Evolutionary conservation across 2,888 invertebrate species (phyloP).

Genomic region (Phaonia tiefii): DNA sequence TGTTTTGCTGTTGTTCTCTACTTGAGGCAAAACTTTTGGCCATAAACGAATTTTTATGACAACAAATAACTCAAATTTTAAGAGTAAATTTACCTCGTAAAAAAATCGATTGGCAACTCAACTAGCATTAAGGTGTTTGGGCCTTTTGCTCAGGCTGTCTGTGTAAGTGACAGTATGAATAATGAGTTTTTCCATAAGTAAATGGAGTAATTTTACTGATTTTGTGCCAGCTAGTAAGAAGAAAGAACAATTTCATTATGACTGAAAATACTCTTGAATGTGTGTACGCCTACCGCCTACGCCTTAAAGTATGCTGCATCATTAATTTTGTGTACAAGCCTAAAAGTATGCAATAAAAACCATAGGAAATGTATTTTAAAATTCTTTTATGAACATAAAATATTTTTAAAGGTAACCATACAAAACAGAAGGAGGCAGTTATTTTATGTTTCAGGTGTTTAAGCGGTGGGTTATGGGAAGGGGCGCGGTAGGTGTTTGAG

Average conservation of each 20-base stretch:
- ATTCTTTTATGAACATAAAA: conserved; percentile 19
- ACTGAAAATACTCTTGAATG: not conserved
- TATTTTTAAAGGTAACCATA: not conserved
- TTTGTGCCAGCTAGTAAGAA: no score
- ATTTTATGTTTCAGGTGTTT: no score
- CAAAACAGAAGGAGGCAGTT: no score
- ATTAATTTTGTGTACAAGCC: conserved; percentile 2
- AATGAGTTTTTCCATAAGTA: not conserved
- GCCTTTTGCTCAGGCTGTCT: not conserved
- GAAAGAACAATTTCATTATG: not conserved
- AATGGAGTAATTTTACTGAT: not conserved
- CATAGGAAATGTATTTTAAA: not conserved
- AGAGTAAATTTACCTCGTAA: no score
- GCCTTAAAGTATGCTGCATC: conserved; percentile 6
- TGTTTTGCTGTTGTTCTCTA: not conserved
- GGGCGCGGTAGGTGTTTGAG: not conserved
- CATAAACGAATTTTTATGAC: no score
- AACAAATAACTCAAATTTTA: no score
- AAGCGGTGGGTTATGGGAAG: not conserved
- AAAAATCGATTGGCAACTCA: no score
- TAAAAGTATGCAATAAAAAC: conserved; percentile 18
- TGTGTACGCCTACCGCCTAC: not conserved
- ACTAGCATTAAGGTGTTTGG: no score
- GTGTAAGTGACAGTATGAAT: not conserved
- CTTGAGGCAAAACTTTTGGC: not conserved